Conservation (phyloP, 1,140 invertebrate species). For the Rhopalosiphum maidis region DNA sequence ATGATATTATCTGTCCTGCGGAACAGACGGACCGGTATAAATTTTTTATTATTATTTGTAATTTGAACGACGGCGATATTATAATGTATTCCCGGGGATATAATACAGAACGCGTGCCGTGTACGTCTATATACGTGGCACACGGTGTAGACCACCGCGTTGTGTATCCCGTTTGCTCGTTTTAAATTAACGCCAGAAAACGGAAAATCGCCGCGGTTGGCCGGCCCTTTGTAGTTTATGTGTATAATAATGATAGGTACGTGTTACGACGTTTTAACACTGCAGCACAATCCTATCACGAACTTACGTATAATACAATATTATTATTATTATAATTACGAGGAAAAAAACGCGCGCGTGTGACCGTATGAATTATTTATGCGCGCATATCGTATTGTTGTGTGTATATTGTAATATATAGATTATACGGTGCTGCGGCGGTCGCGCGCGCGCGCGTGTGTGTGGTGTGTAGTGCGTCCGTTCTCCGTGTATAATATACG, state of each 20-base stretch:
- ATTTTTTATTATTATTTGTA: too few relatives aligned
- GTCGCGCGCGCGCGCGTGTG: neutral
- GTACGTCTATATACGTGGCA: too few relatives aligned
- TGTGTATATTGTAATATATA: neutral
- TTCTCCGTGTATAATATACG: neutral
- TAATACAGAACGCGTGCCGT: too few relatives aligned
- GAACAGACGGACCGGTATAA: too few relatives aligned
- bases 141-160: too few relatives aligned
- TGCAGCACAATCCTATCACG: neutral
- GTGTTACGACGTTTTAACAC: neutral
- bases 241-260: neutral
- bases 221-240: too few relatives aligned
- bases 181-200: too few relatives aligned
- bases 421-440: neutral
- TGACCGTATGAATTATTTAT: conserved; percentile 38
- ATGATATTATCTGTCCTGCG: too few relatives aligned
- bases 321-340: neutral
- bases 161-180: too few relatives aligned
- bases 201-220: too few relatives aligned
- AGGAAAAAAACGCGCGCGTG: neutral
- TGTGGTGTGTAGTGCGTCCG: neutral
- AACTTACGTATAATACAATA: neutral
- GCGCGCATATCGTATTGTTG: neutral
- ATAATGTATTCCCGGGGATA: too few relatives aligned
- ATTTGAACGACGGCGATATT: too few relatives aligned